Evolutionary conservation across 2,797 vertebrate genomes (phyloP).

Genomic region (Clarias platycephalus): DNA sequence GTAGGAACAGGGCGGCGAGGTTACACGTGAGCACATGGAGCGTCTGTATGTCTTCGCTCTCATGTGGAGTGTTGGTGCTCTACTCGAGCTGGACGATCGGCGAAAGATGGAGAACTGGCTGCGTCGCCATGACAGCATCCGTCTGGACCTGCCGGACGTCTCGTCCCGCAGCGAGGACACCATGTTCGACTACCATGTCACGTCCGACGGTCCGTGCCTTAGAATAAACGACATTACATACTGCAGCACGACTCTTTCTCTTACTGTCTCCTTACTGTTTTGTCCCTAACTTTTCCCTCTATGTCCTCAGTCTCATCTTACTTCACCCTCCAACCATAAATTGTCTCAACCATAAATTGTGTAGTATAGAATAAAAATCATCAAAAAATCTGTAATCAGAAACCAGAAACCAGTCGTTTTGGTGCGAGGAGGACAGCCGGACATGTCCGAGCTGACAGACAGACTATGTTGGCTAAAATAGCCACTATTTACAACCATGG

Average conservation of each 20-base stretch:
- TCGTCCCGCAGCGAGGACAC: constrained; percentile 74
- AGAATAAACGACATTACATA: constrained; percentile 17
- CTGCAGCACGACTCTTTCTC: background rate
- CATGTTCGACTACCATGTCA: constrained; percentile 90
- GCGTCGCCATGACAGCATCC: constrained; percentile 68
- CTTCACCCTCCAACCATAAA: background rate
- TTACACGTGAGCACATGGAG: constrained; percentile 79
- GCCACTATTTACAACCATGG: too few species aligned
- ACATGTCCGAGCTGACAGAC: too few species aligned
- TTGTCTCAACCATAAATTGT: background rate
- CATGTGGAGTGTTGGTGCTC: constrained; percentile 93
- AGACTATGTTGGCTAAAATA: too few species aligned
- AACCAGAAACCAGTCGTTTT: too few species aligned
- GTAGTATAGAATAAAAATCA: background rate
- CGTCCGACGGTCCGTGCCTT: constrained; percentile 76
- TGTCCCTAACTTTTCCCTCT: background rate
- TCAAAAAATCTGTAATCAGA: too few species aligned
- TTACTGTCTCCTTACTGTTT: background rate
- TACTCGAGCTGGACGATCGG: constrained; percentile 85
- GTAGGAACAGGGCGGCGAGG: constrained; percentile 85
- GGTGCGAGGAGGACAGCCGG: too few species aligned
- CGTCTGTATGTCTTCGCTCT: constrained; percentile 88
- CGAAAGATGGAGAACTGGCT: constrained; percentile 87
- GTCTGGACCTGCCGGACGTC: constrained; percentile 80
- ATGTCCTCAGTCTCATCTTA: background rate